phyloP scores from a whole-genome alignment of 2,888 invertebrate genomes.

The Synanthedon vespiformis region DNA sequence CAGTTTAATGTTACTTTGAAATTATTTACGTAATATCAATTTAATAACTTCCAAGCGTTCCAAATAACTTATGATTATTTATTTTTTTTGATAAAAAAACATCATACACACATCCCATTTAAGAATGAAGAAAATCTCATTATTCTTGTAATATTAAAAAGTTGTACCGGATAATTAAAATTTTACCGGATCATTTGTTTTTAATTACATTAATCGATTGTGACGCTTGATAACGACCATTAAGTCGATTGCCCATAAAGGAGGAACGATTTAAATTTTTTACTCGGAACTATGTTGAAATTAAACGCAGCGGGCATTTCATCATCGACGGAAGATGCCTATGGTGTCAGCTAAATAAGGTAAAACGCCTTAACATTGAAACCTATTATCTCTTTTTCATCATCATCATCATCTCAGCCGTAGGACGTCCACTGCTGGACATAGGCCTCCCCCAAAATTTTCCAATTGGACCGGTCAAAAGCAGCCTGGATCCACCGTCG shows the following conservation, averaged over 20 bases:
- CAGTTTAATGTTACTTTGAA: too few relatives aligned
- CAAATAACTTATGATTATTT: too few relatives aligned
- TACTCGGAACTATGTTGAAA: constrained; percentile 2
- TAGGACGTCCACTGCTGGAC: too few relatives aligned
- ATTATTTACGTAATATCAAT: too few relatives aligned
- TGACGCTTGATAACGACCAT: constrained; percentile 14
- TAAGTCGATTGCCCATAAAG: constrained; percentile 20
- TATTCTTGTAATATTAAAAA: not conserved
- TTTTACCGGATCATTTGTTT: constrained; percentile 3
- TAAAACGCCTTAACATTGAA: not conserved
- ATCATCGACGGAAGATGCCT: not conserved
- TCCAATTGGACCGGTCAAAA: too few relatives aligned
- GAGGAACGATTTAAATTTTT: constrained; percentile 18
- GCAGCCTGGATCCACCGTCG: too few relatives aligned
- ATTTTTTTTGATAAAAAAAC: not conserved
- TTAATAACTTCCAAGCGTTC: too few relatives aligned
- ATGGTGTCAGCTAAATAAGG: not conserved
- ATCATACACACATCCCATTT: not conserved
- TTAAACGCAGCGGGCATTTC: constrained; percentile 7
- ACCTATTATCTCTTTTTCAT: too few relatives aligned
- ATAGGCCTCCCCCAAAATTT: too few relatives aligned
- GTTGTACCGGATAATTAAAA: constrained; percentile 1
- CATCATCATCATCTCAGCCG: too few relatives aligned
- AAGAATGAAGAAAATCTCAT: not conserved
- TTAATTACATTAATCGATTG: constrained; percentile 6